Percentiles rank a stretch among this genome's conserved stretches.
phyloP scores from a whole-genome alignment of 2,113 vertebrate genomes.

The Burhinus oedicnemus region DNA sequence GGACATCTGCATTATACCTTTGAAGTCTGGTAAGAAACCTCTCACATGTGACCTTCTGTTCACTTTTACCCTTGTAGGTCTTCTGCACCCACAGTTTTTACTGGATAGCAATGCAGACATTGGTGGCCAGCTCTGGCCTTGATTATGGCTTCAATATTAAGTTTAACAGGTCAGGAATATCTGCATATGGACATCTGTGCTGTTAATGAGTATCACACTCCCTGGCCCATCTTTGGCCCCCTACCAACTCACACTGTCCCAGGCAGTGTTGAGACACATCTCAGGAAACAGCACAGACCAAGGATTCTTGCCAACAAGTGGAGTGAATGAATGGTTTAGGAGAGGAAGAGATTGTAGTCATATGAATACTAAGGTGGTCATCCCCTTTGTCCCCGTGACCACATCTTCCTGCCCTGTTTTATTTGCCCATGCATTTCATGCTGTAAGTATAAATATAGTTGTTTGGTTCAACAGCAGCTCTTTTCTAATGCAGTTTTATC shows the following conservation, averaged over 20 bases:
- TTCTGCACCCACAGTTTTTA: not conserved
- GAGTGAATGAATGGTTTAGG: not conserved
- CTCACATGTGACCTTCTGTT: not conserved
- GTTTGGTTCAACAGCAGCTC: not conserved
- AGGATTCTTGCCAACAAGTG: not conserved
- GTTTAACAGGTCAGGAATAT: not conserved
- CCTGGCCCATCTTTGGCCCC: not conserved
- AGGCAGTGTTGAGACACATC: not conserved
- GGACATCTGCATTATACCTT: not conserved
- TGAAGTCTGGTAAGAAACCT: not conserved
- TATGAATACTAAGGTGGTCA: not conserved
- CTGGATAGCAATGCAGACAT: not conserved
- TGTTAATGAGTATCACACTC: not conserved
- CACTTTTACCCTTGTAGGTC: not conserved
- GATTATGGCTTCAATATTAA: not conserved
- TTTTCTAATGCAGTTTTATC: not conserved
- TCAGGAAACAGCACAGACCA: not conserved
- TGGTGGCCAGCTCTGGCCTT: not conserved
- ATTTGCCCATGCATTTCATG: not conserved
- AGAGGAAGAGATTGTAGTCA: not conserved
- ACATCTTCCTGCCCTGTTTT: not conserved
- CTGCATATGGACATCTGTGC: not conserved
- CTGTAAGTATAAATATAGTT: not conserved
- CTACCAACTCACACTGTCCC: not conserved
- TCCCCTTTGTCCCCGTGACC: not conserved